These are phyloP conservation scores for Solenodon paradoxus DNA, from an alignment of 2,113 vertebrate genomes.

Conservation along the genomic window DNA sequence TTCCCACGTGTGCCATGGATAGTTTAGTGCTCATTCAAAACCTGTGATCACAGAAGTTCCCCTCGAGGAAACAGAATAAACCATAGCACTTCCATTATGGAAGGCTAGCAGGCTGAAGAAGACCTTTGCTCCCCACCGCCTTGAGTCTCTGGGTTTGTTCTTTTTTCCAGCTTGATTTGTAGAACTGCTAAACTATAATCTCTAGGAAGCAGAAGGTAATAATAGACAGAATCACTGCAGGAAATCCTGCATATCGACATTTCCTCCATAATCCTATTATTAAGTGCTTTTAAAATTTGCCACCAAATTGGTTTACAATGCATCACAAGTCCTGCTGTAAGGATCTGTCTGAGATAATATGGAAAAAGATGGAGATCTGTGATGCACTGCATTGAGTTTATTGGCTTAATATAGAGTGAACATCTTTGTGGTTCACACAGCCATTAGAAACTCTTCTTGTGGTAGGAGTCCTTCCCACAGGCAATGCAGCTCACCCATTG, in stretches of 20 bases:
- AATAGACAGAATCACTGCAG: constrained; percentile 33
- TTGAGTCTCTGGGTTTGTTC: background rate
- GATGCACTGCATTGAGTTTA: background rate
- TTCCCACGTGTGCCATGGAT: background rate
- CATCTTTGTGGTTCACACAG: background rate
- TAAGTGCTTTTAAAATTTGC: constrained; percentile 68
- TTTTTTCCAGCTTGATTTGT: background rate
- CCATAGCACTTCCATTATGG: constrained; percentile 33
- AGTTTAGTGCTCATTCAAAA: constrained; percentile 27
- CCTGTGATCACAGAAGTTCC: background rate
- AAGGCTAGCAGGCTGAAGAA: background rate
- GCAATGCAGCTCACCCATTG: background rate
- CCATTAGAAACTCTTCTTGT: constrained; percentile 34
- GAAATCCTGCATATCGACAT: background rate
- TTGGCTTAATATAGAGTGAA: background rate
- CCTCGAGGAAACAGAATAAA: constrained; percentile 37
- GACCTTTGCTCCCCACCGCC: constrained; percentile 47
- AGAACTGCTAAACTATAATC: constrained; percentile 50
- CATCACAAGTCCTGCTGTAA: constrained; percentile 52
- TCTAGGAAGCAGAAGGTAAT: constrained; percentile 20
- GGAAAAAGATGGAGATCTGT: background rate
- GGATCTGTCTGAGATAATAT: background rate
- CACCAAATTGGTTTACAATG: background rate
- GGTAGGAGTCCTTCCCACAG: background rate
- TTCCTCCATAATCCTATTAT: constrained; percentile 9